Percentiles rank a stretch among this genome's conserved stretches.
phyloP scores from a whole-genome alignment of 2,797 vertebrate genomes.

The Pipistrellus pipistrellus region DNA sequence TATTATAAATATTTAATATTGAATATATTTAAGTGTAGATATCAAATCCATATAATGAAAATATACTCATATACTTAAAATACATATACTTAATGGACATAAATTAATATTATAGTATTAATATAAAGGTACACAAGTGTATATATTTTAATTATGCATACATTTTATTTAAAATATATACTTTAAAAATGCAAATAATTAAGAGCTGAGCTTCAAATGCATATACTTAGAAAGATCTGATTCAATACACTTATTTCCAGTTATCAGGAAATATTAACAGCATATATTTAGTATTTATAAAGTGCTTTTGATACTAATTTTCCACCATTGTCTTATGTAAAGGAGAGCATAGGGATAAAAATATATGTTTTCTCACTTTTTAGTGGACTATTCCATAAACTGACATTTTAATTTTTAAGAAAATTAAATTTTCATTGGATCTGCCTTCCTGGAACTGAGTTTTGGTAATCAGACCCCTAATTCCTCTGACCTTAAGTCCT shows the following conservation, averaged over 20 bases:
- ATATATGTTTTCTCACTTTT: not conserved
- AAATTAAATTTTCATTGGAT: not conserved
- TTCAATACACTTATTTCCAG: not conserved
- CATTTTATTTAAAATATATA: not conserved
- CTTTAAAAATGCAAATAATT: not conserved
- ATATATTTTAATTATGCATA: not conserved
- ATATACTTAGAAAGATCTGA: not conserved
- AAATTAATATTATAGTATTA: not conserved
- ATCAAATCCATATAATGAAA: conserved; percentile 20
- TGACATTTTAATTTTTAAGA: not conserved
- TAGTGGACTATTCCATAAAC: not conserved
- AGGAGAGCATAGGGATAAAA: not conserved
- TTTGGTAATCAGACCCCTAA: not conserved
- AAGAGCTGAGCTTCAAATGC: not conserved
- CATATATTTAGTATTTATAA: not conserved
- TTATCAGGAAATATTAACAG: not conserved
- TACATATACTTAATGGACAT: not conserved
- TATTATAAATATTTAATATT: not conserved
- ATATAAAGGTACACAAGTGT: not conserved
- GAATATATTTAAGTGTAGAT: not conserved
- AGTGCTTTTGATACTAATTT: not conserved
- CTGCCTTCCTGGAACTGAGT: not conserved
- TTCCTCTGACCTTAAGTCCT: not conserved
- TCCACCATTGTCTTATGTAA: not conserved
- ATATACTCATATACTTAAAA: not conserved